Conservation (phyloP, 2,888 invertebrate species). For the Cataglyphis cursor region DNA sequence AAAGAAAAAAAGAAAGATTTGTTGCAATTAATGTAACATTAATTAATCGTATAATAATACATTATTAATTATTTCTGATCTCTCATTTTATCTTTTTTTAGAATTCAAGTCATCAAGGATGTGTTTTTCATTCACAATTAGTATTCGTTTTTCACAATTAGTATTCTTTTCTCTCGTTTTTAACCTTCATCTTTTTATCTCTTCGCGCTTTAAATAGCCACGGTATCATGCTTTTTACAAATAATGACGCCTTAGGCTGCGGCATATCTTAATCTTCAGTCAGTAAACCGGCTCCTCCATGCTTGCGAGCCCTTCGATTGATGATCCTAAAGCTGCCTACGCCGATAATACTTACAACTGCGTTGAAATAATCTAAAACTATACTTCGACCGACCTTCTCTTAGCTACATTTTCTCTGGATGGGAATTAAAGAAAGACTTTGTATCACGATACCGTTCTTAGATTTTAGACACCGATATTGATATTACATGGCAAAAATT, state of each 20-base stretch:
- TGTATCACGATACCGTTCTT: slow-evolving; percentile 38
- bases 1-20: background rate
- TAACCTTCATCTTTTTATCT: slow-evolving; percentile 11
- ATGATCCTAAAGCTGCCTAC: slow-evolving; percentile 55
- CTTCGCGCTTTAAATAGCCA: slow-evolving; percentile 39
- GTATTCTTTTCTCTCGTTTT: background rate
- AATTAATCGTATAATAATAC: background rate
- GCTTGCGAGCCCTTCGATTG: slow-evolving; percentile 62
- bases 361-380: slow-evolving; percentile 38
- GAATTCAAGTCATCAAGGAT: slow-evolving; percentile 5
- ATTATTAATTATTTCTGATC: background rate
- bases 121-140: slow-evolving; percentile 35
- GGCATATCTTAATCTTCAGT: slow-evolving; percentile 73
- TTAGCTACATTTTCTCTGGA: slow-evolving; percentile 7
- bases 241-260: slow-evolving; percentile 62
- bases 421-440: slow-evolving; percentile 38
- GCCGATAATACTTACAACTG: slow-evolving; percentile 46
- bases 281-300: slow-evolving; percentile 69
- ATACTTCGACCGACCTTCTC: slow-evolving; percentile 19
- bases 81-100: background rate
- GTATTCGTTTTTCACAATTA: slow-evolving; percentile 13
- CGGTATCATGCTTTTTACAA: slow-evolving; percentile 50
- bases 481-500: slow-evolving; percentile 47
- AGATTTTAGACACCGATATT: slow-evolving; percentile 37
- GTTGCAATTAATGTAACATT: background rate